Conservation (phyloP, 2,797 vertebrate species). For the Coregonus ussuriensis region DNA sequence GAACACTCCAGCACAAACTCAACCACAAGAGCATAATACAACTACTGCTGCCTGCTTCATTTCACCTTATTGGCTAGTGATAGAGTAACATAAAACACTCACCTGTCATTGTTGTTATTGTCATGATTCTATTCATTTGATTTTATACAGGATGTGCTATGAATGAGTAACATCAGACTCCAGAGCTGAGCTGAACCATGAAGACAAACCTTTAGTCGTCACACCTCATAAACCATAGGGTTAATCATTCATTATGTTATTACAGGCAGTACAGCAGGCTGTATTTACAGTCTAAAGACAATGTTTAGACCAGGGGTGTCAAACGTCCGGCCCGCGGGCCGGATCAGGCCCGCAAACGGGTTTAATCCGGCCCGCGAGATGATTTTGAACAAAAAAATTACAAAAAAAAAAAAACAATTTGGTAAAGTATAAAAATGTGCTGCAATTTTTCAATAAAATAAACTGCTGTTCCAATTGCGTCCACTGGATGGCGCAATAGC, state of each 20-base stretch:
- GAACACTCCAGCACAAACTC: not conserved
- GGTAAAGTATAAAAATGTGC: no score
- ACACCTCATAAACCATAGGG: not conserved
- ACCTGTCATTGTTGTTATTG: no score
- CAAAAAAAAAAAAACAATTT: no score
- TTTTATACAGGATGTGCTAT: not conserved
- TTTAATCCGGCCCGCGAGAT: no score
- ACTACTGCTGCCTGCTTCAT: constrained; percentile 29
- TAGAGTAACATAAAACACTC: no score
- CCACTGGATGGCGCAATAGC: no score
- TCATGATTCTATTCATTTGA: not conserved
- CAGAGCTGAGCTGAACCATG: constrained; percentile 8
- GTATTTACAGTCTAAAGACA: not conserved
- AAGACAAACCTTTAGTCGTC: constrained; percentile 8
- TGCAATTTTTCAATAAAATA: no score
- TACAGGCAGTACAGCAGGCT: not conserved
- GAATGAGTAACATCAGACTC: not conserved
- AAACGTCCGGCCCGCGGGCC: no score
- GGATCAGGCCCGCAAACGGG: no score
- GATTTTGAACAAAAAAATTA: no score
- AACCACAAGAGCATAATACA: not conserved
- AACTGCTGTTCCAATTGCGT: no score
- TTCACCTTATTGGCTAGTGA: constrained; percentile 35
- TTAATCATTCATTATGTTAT: constrained; percentile 22
- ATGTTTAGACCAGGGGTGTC: not conserved